Evolutionary conservation across 30 jellyfish, hydroid and myxozoan genomes (phyloP), one percentile per base, ranked within the genome.

Genomic region (Aurelia sp.): DNA sequence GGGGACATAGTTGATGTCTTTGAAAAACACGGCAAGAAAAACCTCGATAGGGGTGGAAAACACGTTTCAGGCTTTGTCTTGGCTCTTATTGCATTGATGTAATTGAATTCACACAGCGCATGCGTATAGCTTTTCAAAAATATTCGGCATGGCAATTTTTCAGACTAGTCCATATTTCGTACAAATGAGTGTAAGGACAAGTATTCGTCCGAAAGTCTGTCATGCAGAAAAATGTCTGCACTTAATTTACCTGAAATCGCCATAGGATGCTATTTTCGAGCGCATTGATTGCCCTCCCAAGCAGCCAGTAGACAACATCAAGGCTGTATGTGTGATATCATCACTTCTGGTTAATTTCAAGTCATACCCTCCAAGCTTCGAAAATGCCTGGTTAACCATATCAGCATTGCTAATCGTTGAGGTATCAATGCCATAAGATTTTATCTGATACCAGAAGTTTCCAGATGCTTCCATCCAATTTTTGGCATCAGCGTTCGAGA

Each of bases 181-280:
- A n/a, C n/a, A n/a, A n/a, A n/a, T n/a, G n/a, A n/a, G n/a, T n/a
- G n/a, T n/a, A n/a, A n/a, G n/a, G n/a, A n/a, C n/a, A n/a, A n/a
- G n/a, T n/a, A n/a, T n/a, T n/a, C n/a, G n/a, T n/a, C n/a, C n/a
- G n/a, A n/a, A n/a, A n/a, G n/a, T n/a, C n/a, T n/a, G n/a, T n/a
- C n/a, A n/a, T n/a, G n/a, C n/a, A n/a, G n/a, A n/a, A n/a, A n/a
- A n/a, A n/a, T n/a, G n/a, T n/a, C n/a, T n/a, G n/a, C n/a, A n/a
- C n/a, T n/a, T n/a, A n/a, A n/a, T n/a, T 22, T 59, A 84, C 93
- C 93, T 84, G 82, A 84, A 84, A 50, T 84, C 70, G 21, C 93
- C 93, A 63, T 20, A 84, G 12, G 93, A 84, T 7, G 82, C 30
- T 51, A 84, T 24, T 59, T 84, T 84, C 48, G 18, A 13, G 18